Evolutionary conservation across 2,888 invertebrate genomes (phyloP).

Genomic region (Ctena decussata): DNA sequence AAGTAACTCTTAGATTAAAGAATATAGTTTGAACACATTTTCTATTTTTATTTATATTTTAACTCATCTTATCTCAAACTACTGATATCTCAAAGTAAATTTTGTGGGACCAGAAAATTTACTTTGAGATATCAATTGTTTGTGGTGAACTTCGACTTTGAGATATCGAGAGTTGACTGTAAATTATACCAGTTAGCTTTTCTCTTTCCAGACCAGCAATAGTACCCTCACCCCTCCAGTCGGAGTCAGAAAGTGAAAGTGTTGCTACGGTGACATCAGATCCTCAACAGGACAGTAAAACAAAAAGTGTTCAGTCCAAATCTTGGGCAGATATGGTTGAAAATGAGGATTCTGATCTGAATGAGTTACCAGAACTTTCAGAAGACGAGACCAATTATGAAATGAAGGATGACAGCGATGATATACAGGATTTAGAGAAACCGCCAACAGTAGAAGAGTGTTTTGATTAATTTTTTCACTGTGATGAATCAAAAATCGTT

Average conservation of each 20-base stretch:
- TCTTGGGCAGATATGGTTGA: slow-evolving; percentile 63
- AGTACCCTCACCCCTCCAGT: background rate
- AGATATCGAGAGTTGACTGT: too few species aligned
- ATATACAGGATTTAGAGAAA: background rate
- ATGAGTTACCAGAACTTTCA: background rate
- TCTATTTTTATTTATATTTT: too few species aligned
- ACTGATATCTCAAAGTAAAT: too few species aligned
- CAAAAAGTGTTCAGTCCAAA: slow-evolving; percentile 2
- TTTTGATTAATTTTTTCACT: background rate
- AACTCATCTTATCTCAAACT: too few species aligned
- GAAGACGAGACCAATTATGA: background rate
- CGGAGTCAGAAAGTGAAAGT: slow-evolving; percentile 1
- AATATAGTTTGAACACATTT: too few species aligned
- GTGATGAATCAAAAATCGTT: too few species aligned
- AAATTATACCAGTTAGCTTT: too few species aligned
- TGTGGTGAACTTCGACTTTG: too few species aligned
- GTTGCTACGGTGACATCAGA: background rate
- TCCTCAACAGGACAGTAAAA: background rate
- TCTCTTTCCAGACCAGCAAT: background rate
- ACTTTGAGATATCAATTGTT: too few species aligned
- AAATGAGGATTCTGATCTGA: slow-evolving; percentile 14
- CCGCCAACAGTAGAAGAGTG: background rate
- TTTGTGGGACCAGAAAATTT: too few species aligned
- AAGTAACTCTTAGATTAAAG: too few species aligned
- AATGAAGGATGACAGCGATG: background rate